Percentiles rank a stretch among this genome's conserved stretches.
phyloP scores from a whole-genome alignment of 2,797 vertebrate genomes.

The Hippopotamyrus pictus region DNA sequence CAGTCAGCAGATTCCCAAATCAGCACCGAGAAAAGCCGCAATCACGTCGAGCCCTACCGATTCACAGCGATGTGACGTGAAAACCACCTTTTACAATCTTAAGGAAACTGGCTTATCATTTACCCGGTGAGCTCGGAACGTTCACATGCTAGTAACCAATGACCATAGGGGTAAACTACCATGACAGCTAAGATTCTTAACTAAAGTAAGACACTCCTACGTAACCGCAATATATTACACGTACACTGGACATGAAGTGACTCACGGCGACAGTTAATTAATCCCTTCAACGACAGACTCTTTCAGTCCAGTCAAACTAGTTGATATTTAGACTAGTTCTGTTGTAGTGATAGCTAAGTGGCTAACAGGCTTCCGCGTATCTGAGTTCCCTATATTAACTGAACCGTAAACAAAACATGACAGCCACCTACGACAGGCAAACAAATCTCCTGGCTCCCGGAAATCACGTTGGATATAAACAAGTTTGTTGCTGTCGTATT shows the following conservation, averaged over 20 bases:
- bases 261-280: background rate
- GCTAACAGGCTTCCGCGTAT: constrained; percentile 16
- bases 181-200: background rate
- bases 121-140: background rate
- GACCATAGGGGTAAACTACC: background rate
- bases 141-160: background rate
- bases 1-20: background rate
- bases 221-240: background rate
- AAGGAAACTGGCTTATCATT: background rate
- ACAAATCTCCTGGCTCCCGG: constrained; percentile 3
- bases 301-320: background rate
- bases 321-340: background rate
- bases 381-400: background rate
- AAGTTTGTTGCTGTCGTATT: background rate
- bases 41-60: background rate
- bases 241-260: background rate
- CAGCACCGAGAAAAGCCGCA: background rate
- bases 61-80: background rate
- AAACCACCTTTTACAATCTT: background rate
- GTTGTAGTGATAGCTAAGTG: background rate
- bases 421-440: constrained; percentile 15
- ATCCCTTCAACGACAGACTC: background rate
- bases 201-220: constrained; percentile 1
- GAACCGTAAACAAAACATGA: background rate
- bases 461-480: background rate